These are phyloP conservation scores for Paraplagusia blochii DNA, from an alignment of 2,113 vertebrate genomes.

Conservation along the genomic window DNA sequence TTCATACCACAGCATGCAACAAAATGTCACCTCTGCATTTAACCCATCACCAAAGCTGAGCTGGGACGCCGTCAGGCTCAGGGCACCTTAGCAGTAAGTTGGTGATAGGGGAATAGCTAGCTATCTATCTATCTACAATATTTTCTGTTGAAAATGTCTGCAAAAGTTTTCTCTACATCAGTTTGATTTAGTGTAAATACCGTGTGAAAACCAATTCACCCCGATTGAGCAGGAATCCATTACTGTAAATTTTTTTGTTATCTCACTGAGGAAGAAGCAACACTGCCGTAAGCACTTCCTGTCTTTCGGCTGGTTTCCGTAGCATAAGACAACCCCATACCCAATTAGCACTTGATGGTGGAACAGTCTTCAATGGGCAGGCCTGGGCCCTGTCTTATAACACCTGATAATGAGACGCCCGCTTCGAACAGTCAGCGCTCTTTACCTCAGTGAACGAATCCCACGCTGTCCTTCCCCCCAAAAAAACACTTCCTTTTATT, in stretches of 20 bases:
- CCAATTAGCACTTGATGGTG: slow-evolving; percentile 67
- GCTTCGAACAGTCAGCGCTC: slow-evolving; percentile 30
- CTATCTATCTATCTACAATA: no score
- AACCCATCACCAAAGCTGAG: no score
- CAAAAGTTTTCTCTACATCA: no score
- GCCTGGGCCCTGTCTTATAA: slow-evolving; percentile 60
- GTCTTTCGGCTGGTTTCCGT: slow-evolving; percentile 55
- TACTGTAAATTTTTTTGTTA: no score
- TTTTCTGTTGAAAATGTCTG: slow-evolving; percentile 39
- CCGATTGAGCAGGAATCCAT: no score
- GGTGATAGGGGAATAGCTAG: no score
- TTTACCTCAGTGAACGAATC: slow-evolving; percentile 33
- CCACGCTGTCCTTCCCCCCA: slow-evolving; percentile 1
- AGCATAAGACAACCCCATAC: slow-evolving; percentile 41
- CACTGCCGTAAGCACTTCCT: slow-evolving; percentile 20
- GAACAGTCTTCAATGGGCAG: slow-evolving; percentile 46
- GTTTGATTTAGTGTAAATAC: no score
- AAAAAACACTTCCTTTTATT: slow-evolving; percentile 46
- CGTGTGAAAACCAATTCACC: no score
- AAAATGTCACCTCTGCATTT: no score
- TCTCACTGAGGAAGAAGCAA: neutral
- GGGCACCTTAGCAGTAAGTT: no score
- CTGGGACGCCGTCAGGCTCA: no score
- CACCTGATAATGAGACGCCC: slow-evolving; percentile 75
- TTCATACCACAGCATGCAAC: no score